Percentiles rank a stretch among this genome's conserved stretches.
Conservation (phyloP, 2,888 invertebrate genomes). For the Lochmaea crataegi region DNA sequence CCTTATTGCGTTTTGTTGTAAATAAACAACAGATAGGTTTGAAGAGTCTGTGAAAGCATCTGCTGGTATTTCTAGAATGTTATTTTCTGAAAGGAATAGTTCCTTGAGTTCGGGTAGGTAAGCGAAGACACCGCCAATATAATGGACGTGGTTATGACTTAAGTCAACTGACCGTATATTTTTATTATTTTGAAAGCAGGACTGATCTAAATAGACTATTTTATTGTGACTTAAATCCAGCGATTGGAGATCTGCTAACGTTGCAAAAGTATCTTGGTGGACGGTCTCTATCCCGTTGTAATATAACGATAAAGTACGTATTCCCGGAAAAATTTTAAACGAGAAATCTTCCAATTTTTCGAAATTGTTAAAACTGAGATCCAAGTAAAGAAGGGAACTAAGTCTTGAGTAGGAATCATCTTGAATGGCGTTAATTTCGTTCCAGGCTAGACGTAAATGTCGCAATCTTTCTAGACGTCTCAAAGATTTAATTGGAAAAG, state of each 20-base stretch:
- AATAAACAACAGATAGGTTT: slow-evolving; percentile 82
- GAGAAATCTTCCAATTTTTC: slow-evolving; percentile 80
- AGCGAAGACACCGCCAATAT: slow-evolving; percentile 85
- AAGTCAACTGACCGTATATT: slow-evolving; percentile 85
- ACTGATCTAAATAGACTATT: slow-evolving; percentile 79
- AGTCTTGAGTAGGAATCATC: slow-evolving; percentile 78
- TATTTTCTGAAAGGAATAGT: slow-evolving; percentile 88
- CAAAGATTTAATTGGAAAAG: slow-evolving; percentile 84
- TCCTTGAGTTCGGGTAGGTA: slow-evolving; percentile 83
- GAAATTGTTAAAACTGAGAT: slow-evolving; percentile 89
- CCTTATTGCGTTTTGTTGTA: slow-evolving; percentile 88
- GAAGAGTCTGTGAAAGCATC: slow-evolving; percentile 84
- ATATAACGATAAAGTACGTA: slow-evolving; percentile 84
- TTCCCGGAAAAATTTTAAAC: slow-evolving; percentile 82
- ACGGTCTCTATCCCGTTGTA: slow-evolving; percentile 85
- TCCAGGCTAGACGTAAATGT: slow-evolving; percentile 82
- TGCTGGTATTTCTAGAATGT: slow-evolving; percentile 84
- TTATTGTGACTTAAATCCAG: slow-evolving; percentile 91
- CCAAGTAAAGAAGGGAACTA: slow-evolving; percentile 79
- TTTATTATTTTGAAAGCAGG: slow-evolving; percentile 81
- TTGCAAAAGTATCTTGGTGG: slow-evolving; percentile 81
- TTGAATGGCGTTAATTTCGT: slow-evolving; percentile 80
- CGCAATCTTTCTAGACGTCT: slow-evolving; percentile 79
- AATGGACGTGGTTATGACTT: slow-evolving; percentile 90
- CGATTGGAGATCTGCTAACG: slow-evolving; percentile 80